Conservation (phyloP, 1,140 invertebrate genomes). For the Lepidotrigona ventralis region DNA sequence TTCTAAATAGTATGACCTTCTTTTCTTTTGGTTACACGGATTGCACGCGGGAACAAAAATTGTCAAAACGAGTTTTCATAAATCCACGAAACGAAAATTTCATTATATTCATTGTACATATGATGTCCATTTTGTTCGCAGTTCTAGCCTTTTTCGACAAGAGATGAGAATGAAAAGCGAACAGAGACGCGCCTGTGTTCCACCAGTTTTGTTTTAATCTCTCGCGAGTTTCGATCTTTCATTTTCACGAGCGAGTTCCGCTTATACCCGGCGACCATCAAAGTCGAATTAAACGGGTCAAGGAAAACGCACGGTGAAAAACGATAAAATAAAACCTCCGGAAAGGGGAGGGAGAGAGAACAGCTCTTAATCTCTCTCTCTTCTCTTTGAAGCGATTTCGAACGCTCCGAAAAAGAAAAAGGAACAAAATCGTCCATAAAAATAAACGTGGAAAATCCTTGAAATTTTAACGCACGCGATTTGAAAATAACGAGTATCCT, state of each 20-base stretch:
- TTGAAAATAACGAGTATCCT: neutral
- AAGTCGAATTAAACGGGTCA: neutral
- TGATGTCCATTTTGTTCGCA: too few species aligned
- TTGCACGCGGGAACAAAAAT: too few species aligned
- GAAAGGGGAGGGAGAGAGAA: neutral
- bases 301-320: neutral
- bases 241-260: neutral
- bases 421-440: too few species aligned
- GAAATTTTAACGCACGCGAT: neutral
- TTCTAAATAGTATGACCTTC: neutral
- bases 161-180: too few species aligned
- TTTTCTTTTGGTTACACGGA: neutral
- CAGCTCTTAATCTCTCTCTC: neutral
- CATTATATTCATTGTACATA: too few species aligned
- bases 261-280: neutral
- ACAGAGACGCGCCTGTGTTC: neutral
- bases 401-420: neutral
- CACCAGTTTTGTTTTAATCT: neutral
- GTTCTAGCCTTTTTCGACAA: neutral
- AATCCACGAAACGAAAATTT: too few species aligned
- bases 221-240: neutral
- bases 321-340: neutral
- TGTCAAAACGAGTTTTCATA: too few species aligned
- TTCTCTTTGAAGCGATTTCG: neutral
- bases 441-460: neutral